Conservation (phyloP, 1,140 invertebrate species). For the Saccostrea cuccullata region DNA sequence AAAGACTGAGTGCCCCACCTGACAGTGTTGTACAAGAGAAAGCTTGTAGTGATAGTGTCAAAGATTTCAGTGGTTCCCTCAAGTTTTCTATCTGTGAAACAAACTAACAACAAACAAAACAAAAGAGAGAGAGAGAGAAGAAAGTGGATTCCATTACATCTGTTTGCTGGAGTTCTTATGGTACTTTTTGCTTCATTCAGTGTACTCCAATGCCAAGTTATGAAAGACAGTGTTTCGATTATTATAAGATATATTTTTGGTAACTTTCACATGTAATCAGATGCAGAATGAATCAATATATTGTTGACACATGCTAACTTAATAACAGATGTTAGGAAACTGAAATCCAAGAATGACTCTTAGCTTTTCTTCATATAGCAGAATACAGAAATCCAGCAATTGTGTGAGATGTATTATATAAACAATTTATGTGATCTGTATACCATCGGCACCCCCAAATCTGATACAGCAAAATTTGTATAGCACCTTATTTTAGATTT, state of each 20-base stretch:
- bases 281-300: not conserved
- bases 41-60: not conserved
- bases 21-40: not conserved
- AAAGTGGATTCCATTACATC: not conserved
- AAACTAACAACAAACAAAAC: not conserved
- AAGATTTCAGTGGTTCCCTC: not conserved
- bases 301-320: not conserved
- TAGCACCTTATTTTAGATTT: not conserved
- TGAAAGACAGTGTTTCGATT: not conserved
- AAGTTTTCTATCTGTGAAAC: not conserved
- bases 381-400: not conserved
- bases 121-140: not conserved
- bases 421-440: not conserved
- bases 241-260: not conserved
- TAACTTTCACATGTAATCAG: not conserved
- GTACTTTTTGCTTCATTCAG: not conserved
- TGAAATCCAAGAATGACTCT: not conserved
- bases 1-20: not conserved
- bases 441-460: not conserved
- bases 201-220: not conserved
- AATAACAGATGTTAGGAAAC: not conserved
- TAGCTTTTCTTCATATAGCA: not conserved
- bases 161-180: not conserved
- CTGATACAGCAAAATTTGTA: not conserved
- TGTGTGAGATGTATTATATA: not conserved